Percentiles rank a stretch among this genome's conserved stretches.
phyloP scores from a whole-genome alignment of 2,113 vertebrate genomes.

The Stercorarius parasiticus region DNA sequence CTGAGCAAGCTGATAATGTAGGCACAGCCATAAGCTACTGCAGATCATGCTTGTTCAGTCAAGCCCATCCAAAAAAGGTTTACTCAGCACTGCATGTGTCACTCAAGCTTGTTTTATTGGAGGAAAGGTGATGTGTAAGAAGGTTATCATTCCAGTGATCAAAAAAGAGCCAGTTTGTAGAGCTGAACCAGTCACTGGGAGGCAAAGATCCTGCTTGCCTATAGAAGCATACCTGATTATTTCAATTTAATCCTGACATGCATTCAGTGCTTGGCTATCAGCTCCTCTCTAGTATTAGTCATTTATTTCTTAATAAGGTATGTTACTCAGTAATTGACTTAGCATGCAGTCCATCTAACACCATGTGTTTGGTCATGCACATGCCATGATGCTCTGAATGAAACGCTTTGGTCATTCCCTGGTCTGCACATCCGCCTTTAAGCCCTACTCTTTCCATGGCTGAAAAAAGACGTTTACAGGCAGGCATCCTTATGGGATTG shows the following conservation, averaged over 20 bases:
- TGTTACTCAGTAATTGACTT: background rate
- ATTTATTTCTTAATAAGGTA: background rate
- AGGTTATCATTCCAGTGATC: background rate
- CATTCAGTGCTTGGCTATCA: background rate
- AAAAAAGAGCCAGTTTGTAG: background rate
- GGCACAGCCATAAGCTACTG: background rate
- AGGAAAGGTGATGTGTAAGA: background rate
- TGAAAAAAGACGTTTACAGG: background rate
- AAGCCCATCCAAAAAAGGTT: background rate
- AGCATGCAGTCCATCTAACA: background rate
- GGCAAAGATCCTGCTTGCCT: background rate
- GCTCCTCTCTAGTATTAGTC: background rate
- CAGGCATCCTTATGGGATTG: rapidly evolving
- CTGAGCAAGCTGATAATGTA: background rate
- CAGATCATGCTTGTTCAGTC: background rate
- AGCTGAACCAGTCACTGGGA: background rate
- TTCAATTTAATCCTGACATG: background rate
- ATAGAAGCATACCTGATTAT: background rate
- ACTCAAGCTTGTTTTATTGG: background rate
- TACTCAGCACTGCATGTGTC: background rate
- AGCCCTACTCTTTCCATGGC: background rate
- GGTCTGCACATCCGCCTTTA: background rate
- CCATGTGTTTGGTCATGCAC: rapidly evolving
- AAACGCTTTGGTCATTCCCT: background rate
- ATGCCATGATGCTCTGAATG: rapidly evolving